Base-by-base conservation (phyloP, 2,888 invertebrate species). In the Archips crataeganus region DNA sequence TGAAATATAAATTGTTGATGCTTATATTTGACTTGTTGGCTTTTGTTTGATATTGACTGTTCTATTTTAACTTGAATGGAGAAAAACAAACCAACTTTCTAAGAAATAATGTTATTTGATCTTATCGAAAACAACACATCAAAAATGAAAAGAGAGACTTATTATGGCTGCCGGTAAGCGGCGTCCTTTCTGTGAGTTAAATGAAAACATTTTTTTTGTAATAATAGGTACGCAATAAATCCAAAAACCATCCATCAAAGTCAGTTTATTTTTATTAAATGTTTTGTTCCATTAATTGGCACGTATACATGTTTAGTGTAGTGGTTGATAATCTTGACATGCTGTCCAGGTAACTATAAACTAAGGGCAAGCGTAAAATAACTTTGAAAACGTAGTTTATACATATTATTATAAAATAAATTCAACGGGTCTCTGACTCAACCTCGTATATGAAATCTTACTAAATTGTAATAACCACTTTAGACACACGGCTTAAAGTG, bases 101-200 rank as follows among this genome's bases (percentile, higher is more conserved):
- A 57, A n/a, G 47, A 68, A 73, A 69, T n/a, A 65, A 66, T 39
- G 49, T 69, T 63, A 73, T 73, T 73, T 64, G 68, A 73, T 73
- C 72, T 68, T n/a, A 36, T 57, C 23, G 32, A 68, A 68, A 42
- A 36, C 54, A 62, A 49, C 42, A 63, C 63, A 49, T 60, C 54
- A 62, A 62, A 47, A 42, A 65, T 5, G 3, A 36, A 36, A 68
- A 36, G 49, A 57, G 42, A 49, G 51, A 51, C 36, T 51, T 65
- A 8, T 15, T 65, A 51, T 65, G 65, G 65, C 32, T 63, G 63
- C 63, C 47, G 8, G 32, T 34, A 63, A 6, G 47, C 45, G 47
- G 47, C 63, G 13, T 45, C 47, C 45, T 63, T 63, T 32, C 32
- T 13, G 11, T 15, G 23, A 32, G 45, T 13, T 23, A 45, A 47